Conservation (phyloP, 1,140 invertebrate species). For the Leguminivora glycinivorella region DNA sequence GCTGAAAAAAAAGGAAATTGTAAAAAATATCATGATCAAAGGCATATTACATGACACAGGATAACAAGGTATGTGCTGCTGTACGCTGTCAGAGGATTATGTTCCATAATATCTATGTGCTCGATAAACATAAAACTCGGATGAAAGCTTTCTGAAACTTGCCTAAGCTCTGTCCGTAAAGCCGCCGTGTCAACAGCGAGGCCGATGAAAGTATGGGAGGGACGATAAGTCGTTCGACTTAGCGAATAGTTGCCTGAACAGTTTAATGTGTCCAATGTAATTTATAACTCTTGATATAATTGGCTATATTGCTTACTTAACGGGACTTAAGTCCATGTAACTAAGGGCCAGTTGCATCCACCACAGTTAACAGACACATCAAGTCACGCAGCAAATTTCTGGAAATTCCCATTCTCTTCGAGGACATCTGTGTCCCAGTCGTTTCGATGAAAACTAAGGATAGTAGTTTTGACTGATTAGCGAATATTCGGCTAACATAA, state of each 20-base stretch:
- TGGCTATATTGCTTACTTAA: too few relatives aligned
- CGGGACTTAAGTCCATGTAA: too few relatives aligned
- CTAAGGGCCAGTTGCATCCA: too few relatives aligned
- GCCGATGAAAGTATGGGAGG: slow-evolving; percentile 7
- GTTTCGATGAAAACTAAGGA: too few relatives aligned
- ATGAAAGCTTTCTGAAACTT: slow-evolving; percentile 25
- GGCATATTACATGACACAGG: not conserved
- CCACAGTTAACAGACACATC: too few relatives aligned
- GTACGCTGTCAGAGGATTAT: not conserved
- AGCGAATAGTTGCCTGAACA: not conserved
- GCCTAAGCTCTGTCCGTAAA: slow-evolving; percentile 24
- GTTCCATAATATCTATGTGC: slow-evolving; percentile 1
- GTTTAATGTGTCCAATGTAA: not conserved
- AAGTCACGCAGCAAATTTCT: too few relatives aligned
- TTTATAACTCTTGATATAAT: not conserved
- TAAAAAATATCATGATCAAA: not conserved
- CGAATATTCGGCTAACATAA: too few relatives aligned
- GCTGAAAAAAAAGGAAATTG: not conserved
- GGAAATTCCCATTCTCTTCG: too few relatives aligned
- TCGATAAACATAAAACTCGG: slow-evolving; percentile 23
- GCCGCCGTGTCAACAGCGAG: slow-evolving; percentile 7
- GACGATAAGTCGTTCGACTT: slow-evolving; percentile 24
- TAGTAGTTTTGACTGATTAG: too few relatives aligned
- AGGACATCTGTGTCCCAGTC: too few relatives aligned
- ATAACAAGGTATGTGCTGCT: not conserved